Evolutionary conservation across 2,113 vertebrate genomes (phyloP).

Genomic region (Phodopus roborovskii): DNA sequence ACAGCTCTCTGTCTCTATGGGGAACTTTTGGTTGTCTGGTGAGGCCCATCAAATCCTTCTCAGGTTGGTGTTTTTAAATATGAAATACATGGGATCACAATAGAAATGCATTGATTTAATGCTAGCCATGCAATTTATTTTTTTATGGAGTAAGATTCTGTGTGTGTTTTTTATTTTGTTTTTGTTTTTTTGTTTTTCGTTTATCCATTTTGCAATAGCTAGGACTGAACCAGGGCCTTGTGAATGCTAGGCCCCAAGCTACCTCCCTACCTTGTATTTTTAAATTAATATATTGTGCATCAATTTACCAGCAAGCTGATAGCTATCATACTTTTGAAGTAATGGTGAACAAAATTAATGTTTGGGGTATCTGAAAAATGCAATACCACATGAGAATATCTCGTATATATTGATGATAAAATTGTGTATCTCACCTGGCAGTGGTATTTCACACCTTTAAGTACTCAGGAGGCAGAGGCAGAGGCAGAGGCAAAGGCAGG

Average conservation of each 20-base stretch:
- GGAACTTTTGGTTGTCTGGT: neutral
- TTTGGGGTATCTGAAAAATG: neutral
- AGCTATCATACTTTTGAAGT: neutral
- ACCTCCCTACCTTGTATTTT: neutral
- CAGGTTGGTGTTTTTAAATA: neutral
- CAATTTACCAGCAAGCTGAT: neutral
- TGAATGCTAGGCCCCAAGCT: neutral
- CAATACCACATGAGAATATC: neutral
- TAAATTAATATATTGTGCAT: neutral
- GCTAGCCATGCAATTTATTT: neutral
- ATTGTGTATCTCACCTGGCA: neutral
- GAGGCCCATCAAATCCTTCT: neutral
- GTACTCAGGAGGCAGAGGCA: no score
- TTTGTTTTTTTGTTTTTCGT: no score
- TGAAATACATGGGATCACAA: neutral
- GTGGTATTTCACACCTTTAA: no score
- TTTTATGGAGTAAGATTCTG: neutral
- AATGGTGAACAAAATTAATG: neutral
- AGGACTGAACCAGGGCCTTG: neutral
- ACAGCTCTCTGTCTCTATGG: neutral
- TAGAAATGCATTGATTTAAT: neutral
- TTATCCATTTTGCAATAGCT: neutral
- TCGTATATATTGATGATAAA: constrained; percentile 9
- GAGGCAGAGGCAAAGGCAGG: no score
- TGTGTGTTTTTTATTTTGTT: neutral